Percentiles rank a stretch among this genome's conserved stretches.
These are phyloP conservation scores for Colletes gigas DNA, from an alignment of 1,140 invertebrate species.

Conservation along the genomic window DNA sequence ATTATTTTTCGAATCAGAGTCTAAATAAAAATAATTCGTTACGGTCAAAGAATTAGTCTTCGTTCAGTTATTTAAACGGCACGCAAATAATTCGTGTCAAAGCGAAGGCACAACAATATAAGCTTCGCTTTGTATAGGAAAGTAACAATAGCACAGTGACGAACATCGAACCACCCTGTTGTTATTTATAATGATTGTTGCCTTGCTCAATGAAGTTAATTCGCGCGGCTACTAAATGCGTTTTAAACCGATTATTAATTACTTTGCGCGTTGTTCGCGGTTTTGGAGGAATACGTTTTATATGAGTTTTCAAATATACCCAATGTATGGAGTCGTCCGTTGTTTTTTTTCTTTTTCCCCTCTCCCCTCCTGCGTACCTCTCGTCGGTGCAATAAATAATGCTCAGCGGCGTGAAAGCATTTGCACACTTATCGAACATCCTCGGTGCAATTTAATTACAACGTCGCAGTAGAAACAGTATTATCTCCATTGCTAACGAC, in stretches of 20 bases:
- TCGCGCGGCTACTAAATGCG: neutral
- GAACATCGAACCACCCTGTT: constrained; percentile 6
- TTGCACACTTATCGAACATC: constrained; percentile 23
- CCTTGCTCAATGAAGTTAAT: constrained; percentile 16
- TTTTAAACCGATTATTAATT: constrained; percentile 11
- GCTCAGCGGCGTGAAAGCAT: neutral
- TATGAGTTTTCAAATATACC: neutral
- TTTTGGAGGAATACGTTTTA: neutral
- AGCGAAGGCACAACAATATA: neutral
- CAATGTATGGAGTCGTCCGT: neutral
- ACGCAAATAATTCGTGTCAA: too few species aligned
- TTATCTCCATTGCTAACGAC: constrained; percentile 30
- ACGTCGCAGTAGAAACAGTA: constrained; percentile 1
- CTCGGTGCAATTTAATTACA: constrained; percentile 25
- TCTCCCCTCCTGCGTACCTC: neutral
- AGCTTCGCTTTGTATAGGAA: neutral
- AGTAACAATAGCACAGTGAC: neutral
- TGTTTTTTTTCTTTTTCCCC: too few species aligned
- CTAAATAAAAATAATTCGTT: too few species aligned
- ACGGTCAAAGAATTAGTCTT: too few species aligned
- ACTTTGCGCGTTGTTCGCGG: neutral
- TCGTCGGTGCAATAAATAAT: neutral
- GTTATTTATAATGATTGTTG: constrained; percentile 24
- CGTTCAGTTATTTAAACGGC: too few species aligned
- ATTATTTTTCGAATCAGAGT: too few species aligned